Evolutionary conservation across 2,888 invertebrate genomes (phyloP).

Genomic region (Magallana nippona): DNA sequence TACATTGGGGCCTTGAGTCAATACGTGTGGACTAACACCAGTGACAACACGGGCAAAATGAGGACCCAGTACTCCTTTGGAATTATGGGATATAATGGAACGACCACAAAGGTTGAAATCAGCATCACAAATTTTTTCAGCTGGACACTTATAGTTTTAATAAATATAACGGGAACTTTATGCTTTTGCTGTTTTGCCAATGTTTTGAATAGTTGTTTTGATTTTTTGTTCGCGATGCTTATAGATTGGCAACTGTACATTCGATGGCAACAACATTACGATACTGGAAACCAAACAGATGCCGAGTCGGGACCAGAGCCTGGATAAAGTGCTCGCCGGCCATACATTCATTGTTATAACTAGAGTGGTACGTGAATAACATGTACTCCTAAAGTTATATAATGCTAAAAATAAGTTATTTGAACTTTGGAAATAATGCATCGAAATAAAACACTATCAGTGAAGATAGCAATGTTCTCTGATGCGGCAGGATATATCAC

Average conservation of each 20-base stretch:
- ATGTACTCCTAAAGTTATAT: too few species aligned
- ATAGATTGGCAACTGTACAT: constrained; percentile 48
- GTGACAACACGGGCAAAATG: constrained; percentile 49
- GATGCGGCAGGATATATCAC: constrained; percentile 54
- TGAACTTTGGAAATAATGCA: background rate
- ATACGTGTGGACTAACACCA: constrained; percentile 61
- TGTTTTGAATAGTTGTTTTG: too few species aligned
- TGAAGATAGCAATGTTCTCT: too few species aligned
- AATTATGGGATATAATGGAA: constrained; percentile 35
- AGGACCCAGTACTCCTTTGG: constrained; percentile 65
- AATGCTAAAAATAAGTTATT: background rate
- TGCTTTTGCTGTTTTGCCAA: too few species aligned
- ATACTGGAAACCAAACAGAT: background rate
- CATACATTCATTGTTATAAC: constrained; percentile 60
- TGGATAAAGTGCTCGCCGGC: constrained; percentile 53
- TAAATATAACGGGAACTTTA: too few species aligned
- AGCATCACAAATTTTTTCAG: too few species aligned
- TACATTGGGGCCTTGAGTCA: constrained; percentile 69
- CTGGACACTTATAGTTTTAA: too few species aligned
- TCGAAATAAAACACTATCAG: too few species aligned
- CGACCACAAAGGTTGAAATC: background rate
- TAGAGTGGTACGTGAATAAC: constrained; percentile 51
- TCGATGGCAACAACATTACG: constrained; percentile 22
- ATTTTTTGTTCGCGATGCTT: background rate
- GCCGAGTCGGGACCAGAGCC: background rate